Evolutionary conservation across 2,888 invertebrate species (phyloP), one percentile per base, ranked within the genome.

Genomic region (Prosapia bicincta): DNA sequence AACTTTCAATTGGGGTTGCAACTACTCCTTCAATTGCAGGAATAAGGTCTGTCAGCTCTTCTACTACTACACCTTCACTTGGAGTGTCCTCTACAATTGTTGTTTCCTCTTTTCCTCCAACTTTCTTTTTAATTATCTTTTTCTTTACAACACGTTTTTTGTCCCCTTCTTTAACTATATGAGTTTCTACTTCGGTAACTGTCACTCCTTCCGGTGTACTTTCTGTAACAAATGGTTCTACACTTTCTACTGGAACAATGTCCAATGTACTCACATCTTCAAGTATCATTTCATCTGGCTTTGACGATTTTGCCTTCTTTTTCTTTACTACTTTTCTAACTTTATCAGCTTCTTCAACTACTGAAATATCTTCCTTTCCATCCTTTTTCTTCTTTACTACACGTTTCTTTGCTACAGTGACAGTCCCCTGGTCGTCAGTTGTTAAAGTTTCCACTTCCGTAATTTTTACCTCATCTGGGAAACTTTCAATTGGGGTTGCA

Each of bases 391-490:
- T 54, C 5, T 26, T 24, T n/a, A 26, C 15, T 26, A 15, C 10
- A 10, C 54, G 23, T 54, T 20, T 25, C 26, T 7, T 15, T 28
- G 3, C 28, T 28, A 28, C 9, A 28, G 3, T 28, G 9, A 28
- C 28, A 28, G 5, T 6, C n/a, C n/a, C n/a, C n/a, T n/a, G n/a
- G n/a, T 66, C 72, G 43, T 75, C 75, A 66, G 75, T 70, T 24
- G 30, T 32, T 26, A 82, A 82, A 10, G 83, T 84, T 32, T 81
- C 79, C 10, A 83, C 80, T 66, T 84, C 81, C 6, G 81, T 83
- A 1, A 83, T 82, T 78, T 85, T 84, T 0, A 86, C 84, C 78
- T 85, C 82, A 80, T 86, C 85, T 28, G 87, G 86, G 25, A 84
- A 80, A 75, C 84, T 83, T 77, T 85, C 83, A 6, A 74, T 72